Evolutionary conservation across 1,140 invertebrate species (phyloP).

Genomic region (Pseudomyrmex dendroicus): DNA sequence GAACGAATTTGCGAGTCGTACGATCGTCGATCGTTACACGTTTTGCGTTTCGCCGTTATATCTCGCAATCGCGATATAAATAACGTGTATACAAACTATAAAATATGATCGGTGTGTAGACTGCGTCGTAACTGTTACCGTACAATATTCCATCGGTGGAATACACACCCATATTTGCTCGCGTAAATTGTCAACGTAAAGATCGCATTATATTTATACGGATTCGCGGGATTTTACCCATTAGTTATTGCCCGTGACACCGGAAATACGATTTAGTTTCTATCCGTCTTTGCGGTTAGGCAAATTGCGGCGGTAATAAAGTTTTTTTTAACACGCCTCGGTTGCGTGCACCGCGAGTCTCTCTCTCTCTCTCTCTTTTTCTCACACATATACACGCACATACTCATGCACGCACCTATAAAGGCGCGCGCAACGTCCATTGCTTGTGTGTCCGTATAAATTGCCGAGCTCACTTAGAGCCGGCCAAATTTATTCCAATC

Average conservation of each 20-base stretch:
- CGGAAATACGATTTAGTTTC: conserved; percentile 48
- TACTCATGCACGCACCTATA: conserved; percentile 7
- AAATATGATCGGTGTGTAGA: background rate
- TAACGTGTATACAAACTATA: background rate
- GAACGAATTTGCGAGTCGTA: conserved; percentile 30
- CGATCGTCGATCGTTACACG: background rate
- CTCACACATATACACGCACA: no score
- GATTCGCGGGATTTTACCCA: conserved; percentile 20
- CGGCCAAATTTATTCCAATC: conserved; percentile 76
- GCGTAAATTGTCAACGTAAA: background rate
- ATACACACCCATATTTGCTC: no score
- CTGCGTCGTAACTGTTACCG: background rate
- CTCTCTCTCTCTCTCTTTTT: background rate
- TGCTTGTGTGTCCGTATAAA: conserved; percentile 68
- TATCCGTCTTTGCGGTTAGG: conserved; percentile 26
- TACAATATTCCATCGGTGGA: no score
- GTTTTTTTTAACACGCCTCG: conserved; percentile 42
- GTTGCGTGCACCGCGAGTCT: conserved; percentile 33
- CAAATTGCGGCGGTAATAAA: conserved; percentile 54
- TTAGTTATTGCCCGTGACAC: conserved; percentile 4
- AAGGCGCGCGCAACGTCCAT: conserved; percentile 21
- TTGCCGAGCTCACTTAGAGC: conserved; percentile 74
- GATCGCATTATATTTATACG: no score
- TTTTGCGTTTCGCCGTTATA: background rate
- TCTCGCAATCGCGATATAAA: background rate